phyloP scores from a whole-genome alignment of 2,797 vertebrate genomes.

The Gallinago stenura region DNA sequence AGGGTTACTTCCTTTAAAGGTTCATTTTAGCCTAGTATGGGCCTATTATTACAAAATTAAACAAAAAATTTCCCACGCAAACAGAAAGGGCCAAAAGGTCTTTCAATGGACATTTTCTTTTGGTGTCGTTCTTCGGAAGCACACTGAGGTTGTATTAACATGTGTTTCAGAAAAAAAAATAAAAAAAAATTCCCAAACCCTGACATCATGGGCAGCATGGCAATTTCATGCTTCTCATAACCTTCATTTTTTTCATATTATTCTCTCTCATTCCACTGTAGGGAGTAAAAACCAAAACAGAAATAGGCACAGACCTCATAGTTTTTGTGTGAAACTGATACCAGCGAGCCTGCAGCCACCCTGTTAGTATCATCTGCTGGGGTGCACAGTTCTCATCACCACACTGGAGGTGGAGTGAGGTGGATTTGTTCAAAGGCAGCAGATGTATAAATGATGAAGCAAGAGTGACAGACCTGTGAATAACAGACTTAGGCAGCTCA shows the following conservation, averaged over 20 bases:
- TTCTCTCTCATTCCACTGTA: slow-evolving; percentile 39
- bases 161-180: not conserved
- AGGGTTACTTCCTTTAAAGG: slow-evolving; percentile 18
- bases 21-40: not conserved
- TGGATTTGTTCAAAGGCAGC: not conserved
- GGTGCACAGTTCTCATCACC: not conserved
- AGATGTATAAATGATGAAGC: not conserved
- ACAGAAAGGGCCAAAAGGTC: slow-evolving; percentile 4
- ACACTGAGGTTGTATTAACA: not conserved
- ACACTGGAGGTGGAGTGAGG: not conserved
- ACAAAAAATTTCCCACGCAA: not conserved
- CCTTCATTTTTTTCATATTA: slow-evolving; percentile 40
- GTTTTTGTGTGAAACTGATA: not conserved
- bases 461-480: not conserved
- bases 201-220: slow-evolving; percentile 19
- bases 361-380: not conserved
- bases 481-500: not conserved
- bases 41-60: not conserved
- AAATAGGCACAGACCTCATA: not conserved
- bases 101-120: slow-evolving; percentile 3
- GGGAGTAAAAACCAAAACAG: slow-evolving; percentile 12
- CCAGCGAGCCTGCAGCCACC: not conserved
- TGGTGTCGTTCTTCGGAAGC: not conserved
- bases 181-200: not conserved
- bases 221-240: slow-evolving; percentile 43